These are phyloP conservation scores for Lissonota sp. DNA, from an alignment of 2,888 invertebrate genomes.

Conservation along the genomic window DNA sequence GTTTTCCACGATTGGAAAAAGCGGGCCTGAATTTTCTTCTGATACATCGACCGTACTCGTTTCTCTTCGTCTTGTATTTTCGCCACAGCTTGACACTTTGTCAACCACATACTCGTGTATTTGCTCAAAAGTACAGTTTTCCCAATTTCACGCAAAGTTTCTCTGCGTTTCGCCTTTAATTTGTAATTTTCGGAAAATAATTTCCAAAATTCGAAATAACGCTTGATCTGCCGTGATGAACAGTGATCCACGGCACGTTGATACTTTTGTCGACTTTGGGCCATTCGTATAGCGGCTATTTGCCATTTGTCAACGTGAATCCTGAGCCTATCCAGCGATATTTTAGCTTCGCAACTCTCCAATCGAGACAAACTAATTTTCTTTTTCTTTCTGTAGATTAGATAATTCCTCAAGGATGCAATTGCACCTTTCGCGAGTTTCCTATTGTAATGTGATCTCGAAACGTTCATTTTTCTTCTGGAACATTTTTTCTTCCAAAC, in stretches of 20 bases:
- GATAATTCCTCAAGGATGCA: constrained; percentile 58
- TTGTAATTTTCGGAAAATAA: constrained; percentile 61
- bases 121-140: constrained; percentile 58
- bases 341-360: constrained; percentile 33
- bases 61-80: constrained; percentile 55
- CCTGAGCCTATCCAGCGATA: constrained; percentile 47
- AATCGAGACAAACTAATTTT: constrained; percentile 55
- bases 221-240: constrained; percentile 41
- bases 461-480: constrained; percentile 59
- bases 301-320: constrained; percentile 68
- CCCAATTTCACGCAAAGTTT: constrained; percentile 59
- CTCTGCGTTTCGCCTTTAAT: constrained; percentile 56
- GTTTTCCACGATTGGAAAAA: constrained; percentile 65
- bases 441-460: constrained; percentile 59
- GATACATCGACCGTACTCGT: constrained; percentile 25
- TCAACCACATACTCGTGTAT: constrained; percentile 65
- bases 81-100: constrained; percentile 53
- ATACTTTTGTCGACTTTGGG: constrained; percentile 65
- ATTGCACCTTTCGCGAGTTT: constrained; percentile 53
- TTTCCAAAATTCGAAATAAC: constrained; percentile 67
- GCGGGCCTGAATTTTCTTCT: constrained; percentile 60
- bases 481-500: constrained; percentile 69
- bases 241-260: constrained; percentile 63
- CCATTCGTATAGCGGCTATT: constrained; percentile 49
- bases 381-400: constrained; percentile 66